Percentiles rank a stretch among this genome's conserved stretches.
phyloP scores from a whole-genome alignment of 2,797 vertebrate species.

The Fistularia tabacaria region DNA sequence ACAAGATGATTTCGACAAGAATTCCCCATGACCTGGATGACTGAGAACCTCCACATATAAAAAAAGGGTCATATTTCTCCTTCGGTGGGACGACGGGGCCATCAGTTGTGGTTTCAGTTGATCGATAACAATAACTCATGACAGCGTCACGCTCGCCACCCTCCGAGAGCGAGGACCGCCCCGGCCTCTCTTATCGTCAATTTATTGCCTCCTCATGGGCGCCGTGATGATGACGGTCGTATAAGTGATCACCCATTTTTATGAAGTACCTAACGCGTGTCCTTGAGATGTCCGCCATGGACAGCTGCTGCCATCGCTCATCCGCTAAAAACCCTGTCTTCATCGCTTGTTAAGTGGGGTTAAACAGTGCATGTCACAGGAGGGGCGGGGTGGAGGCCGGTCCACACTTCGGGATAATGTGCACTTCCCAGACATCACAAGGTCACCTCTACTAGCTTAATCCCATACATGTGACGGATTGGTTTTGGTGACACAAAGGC shows the following conservation, averaged over 20 bases:
- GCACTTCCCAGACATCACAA: conserved; percentile 13
- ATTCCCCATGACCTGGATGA: too few relatives aligned
- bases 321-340: conserved; percentile 9
- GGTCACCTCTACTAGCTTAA: conserved; percentile 5
- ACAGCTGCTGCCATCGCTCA: conserved; percentile 13
- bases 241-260: not conserved
- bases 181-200: too few relatives aligned
- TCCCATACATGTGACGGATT: not conserved
- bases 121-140: too few relatives aligned
- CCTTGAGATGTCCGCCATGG: conserved; percentile 1
- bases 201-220: not conserved
- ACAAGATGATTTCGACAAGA: too few relatives aligned
- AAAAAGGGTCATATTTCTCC: too few relatives aligned
- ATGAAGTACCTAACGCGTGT: not conserved
- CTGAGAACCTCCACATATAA: too few relatives aligned
- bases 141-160: too few relatives aligned
- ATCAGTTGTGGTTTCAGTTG: too few relatives aligned
- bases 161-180: too few relatives aligned
- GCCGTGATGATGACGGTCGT: not conserved
- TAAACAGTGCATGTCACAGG: conserved; percentile 13
- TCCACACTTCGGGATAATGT: conserved; percentile 29
- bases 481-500: not conserved
- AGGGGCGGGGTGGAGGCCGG: conserved; percentile 16
- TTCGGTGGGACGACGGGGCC: too few relatives aligned
- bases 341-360: conserved; percentile 1